Evolutionary conservation across 2,113 vertebrate genomes (phyloP).

Genomic region (Nothoprocta perdicaria): DNA sequence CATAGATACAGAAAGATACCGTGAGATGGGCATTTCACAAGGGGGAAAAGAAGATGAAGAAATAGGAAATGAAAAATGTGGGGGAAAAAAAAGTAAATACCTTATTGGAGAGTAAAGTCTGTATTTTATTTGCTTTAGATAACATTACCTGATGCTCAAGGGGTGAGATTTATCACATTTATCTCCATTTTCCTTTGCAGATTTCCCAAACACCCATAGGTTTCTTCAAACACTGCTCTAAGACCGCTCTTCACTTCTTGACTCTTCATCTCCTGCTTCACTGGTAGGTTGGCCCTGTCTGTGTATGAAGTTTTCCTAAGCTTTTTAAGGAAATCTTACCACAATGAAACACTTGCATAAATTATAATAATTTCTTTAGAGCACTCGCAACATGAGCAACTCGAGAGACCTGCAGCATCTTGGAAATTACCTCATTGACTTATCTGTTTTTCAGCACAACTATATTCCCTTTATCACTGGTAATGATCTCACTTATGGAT

Average conservation of each 20-base stretch:
- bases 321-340: neutral
- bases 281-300: neutral
- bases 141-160: neutral
- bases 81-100: neutral
- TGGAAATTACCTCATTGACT: neutral
- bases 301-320: neutral
- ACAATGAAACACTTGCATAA: neutral
- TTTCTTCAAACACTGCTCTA: neutral
- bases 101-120: neutral
- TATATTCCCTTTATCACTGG: neutral
- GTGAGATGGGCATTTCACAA: neutral
- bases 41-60: neutral
- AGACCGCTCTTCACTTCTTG: neutral
- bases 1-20: neutral
- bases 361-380: neutral
- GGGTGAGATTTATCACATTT: neutral
- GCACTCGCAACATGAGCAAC: neutral
- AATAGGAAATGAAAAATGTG: neutral
- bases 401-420: neutral
- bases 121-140: neutral
- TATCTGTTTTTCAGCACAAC: neutral
- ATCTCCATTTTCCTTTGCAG: neutral
- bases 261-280: neutral
- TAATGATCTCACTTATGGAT: neutral
- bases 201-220: neutral